Base-by-base conservation (phyloP, 35 echinoderm and acorn worm species). In the Apostichopus parvimensis region DNA sequence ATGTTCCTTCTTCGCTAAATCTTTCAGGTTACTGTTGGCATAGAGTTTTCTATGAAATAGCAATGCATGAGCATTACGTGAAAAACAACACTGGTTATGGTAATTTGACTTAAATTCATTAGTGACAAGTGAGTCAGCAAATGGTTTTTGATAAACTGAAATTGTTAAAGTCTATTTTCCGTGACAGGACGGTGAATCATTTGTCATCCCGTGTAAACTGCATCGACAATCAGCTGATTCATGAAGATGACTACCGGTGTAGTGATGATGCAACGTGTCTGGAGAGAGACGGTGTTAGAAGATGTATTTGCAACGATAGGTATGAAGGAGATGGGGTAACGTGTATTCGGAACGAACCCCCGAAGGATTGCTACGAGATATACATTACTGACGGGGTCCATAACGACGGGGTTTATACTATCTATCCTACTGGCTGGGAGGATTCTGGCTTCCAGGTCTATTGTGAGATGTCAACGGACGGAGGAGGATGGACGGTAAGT, bases 401-500 rank as follows among this genome's bases (percentile, higher is more conserved):
- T 6, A 73, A 22, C 6, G 71, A 73, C 71, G 71, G 71, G 14
- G 71, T 73, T 14, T n/a, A 73, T 22, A 73, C 71, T 20, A 73
- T 73, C 20, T 73, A 17, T 73, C 71, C 71, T 73, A n/a, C 71
- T 73, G 71, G 71, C 15, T 21, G 20, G 71, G 71, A 73, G 71
- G 71, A 73, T 9, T 82, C 79, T 15, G 55, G 79, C 14, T 82
- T 82, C 45, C 79, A 3, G 8, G 79, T 82, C 8, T 82, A 82
- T 6, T 82, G 79, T 82, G 79, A 82, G 34, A 82, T 82, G 79
- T 82, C 79, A 24, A 82, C 79, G 5, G 25, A 82, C 14, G 79
- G 79, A 82, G 79, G 79, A 54, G 79, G 79, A 15, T 82, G 79
- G 79, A 82, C 79, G 55, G 79, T 82, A 52, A 82, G 79, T 82